phyloP scores from a whole-genome alignment of 2,797 vertebrate species.

The Enteromius radiatus region DNA sequence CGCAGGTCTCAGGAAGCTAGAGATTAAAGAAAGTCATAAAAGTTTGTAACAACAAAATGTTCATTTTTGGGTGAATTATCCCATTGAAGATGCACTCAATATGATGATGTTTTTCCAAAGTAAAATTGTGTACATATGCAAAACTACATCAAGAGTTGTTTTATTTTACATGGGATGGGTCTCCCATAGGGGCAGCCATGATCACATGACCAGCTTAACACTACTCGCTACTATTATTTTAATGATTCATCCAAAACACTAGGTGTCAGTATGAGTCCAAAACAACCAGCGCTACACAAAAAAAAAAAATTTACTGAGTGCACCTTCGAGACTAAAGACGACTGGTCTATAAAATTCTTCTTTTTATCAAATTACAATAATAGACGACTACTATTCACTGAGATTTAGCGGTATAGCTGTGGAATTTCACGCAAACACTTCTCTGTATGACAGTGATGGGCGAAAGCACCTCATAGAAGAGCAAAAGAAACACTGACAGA shows the following conservation, averaged over 20 bases:
- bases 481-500: conserved; percentile 36
- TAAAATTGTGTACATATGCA: background rate
- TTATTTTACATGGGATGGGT: background rate
- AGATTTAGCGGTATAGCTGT: conserved; percentile 32
- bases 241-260: conserved; percentile 6
- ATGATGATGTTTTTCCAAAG: background rate
- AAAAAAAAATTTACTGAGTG: conserved; percentile 22
- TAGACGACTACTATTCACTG: background rate
- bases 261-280: conserved; percentile 2
- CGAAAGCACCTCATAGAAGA: conserved; percentile 54
- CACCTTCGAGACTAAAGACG: conserved; percentile 23
- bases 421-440: conserved; percentile 28
- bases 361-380: conserved; percentile 27
- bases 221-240: background rate
- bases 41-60: background rate
- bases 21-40: background rate
- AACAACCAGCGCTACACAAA: background rate
- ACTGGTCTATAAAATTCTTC: background rate
- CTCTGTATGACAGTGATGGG: conserved; percentile 28
- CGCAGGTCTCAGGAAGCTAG: too few species aligned
- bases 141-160: background rate
- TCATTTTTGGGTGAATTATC: conserved; percentile 3
- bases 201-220: background rate
- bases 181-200: background rate
- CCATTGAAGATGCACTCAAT: conserved; percentile 25